A percentile compares a stretch with the other conserved stretches of the same genome.
Conservation (phyloP, 1,140 invertebrate species). For the Lasioglossum baleicum region DNA sequence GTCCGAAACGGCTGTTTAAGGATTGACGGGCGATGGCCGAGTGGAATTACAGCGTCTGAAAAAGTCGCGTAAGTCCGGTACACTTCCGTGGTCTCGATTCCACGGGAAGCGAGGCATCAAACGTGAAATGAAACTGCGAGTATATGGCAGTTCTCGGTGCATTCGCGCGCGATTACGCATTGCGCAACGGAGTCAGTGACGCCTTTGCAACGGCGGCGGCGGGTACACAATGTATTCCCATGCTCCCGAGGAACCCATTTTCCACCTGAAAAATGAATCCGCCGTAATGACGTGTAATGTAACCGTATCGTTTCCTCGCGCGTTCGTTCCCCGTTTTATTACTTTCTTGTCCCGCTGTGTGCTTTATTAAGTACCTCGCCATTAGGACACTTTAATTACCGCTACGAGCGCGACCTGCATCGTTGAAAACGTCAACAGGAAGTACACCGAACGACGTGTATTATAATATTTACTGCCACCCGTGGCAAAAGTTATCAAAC, state of each 20-base stretch:
- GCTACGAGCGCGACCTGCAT: no score
- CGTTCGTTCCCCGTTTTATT: neutral
- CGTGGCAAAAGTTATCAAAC: no score
- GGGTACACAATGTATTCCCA: conserved; percentile 43
- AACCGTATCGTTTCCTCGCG: conserved; percentile 15
- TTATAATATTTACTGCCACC: no score
- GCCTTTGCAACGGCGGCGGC: conserved; percentile 33
- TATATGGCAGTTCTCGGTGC: conserved; percentile 35
- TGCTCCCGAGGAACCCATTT: conserved; percentile 19
- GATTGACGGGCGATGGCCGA: no score
- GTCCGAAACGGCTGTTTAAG: no score
- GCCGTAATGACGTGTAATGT: conserved; percentile 16
- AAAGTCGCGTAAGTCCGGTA: neutral
- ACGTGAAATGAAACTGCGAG: conserved; percentile 15
- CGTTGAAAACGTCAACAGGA: no score
- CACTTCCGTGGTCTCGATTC: neutral
- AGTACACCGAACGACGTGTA: no score
- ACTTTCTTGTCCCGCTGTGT: neutral
- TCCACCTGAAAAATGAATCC: conserved; percentile 7
- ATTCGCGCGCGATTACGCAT: conserved; percentile 48
- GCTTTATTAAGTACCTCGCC: neutral
- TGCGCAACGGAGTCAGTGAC: conserved; percentile 44
- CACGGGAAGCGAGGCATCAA: conserved; percentile 32
- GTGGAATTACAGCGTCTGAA: no score
- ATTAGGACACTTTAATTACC: neutral